phyloP scores from a whole-genome alignment of 2,113 vertebrate genomes.

The Percina caprodes region DNA sequence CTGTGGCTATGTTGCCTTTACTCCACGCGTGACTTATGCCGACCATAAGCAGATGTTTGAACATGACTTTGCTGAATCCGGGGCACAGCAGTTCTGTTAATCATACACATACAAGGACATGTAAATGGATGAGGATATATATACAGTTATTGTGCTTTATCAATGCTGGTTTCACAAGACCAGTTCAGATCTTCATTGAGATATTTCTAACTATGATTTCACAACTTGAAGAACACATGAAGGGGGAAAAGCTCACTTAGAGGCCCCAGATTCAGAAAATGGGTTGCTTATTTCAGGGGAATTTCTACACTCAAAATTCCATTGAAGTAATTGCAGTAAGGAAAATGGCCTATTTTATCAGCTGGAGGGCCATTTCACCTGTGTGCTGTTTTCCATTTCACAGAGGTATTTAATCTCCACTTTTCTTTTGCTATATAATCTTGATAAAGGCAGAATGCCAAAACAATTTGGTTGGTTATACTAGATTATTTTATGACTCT shows the following conservation, averaged over 20 bases:
- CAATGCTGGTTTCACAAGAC: conserved; percentile 33
- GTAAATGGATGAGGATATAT: conserved; percentile 45
- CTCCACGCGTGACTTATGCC: conserved; percentile 39
- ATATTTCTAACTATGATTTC: conserved; percentile 41
- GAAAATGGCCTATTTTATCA: conserved; percentile 40
- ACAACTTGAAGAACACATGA: background rate
- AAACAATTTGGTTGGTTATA: background rate
- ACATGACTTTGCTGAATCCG: conserved; percentile 42
- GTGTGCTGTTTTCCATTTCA: conserved; percentile 37
- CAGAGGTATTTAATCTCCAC: conserved; percentile 25
- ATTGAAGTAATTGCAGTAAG: conserved; percentile 23
- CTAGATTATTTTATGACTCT: conserved; percentile 32
- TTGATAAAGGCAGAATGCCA: conserved; percentile 15
- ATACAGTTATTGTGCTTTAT: conserved; percentile 17
- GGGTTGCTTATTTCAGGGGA: conserved; percentile 26
- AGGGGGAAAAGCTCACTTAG: background rate
- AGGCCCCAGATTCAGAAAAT: conserved; percentile 25
- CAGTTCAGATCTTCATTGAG: conserved; percentile 17
- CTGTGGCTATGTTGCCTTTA: conserved; percentile 29
- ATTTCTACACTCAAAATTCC: conserved; percentile 19
- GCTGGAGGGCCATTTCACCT: conserved; percentile 7
- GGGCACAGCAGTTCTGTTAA: conserved; percentile 50
- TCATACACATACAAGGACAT: conserved; percentile 35
- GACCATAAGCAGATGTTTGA: conserved; percentile 56
- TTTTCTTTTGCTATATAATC: conserved; percentile 34